Base-by-base conservation (phyloP, 2,888 invertebrate genomes). In the Zele albiditarsus region DNA sequence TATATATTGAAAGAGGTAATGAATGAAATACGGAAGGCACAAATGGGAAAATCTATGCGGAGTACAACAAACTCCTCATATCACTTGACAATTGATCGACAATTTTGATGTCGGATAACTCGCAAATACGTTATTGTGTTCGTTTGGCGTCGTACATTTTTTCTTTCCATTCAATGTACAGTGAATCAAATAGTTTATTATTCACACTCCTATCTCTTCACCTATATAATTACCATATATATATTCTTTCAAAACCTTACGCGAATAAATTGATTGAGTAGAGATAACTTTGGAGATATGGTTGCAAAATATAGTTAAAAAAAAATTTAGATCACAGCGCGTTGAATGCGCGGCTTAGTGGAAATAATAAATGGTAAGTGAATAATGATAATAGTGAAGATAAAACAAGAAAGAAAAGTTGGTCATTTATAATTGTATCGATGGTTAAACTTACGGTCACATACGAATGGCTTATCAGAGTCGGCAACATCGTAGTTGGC, bases 401-500 rank as follows among this genome's bases (percentile, higher is more conserved):
- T 79, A 62, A 46, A 67, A 66, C 76, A 79, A 71, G 72, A 74
- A 69, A 76, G 75, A 69, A 73, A 71, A 74, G 76, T 74, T 86
- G 83, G 84, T 89, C 86, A 88, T 89, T 89, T 89, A 85, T 88
- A 88, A 84, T 89, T 87, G 84, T 88, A 88, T 88, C 88, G 88
- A 82, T 89, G 88, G 83, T 89, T 89, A 84, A 91, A 95, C 95
- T 95, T 94, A 96, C 96, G 94, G 93, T 96, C 97, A 92, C 96
- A 97, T 88, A 94, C 94, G 91, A 94, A 97, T 49, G 96, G 96
- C 89, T 97, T 97, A 89, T 97, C 96, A 66, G 94, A 92, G 89
- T 96, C 96, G 63, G 93, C 93, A 33, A 92, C 92, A 87, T 93
- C 93, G 88, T 93, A 93, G 74, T 89, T 89, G 74, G 90, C 89